Evolutionary conservation across 2,888 invertebrate species (phyloP).

Genomic region (Hanleya hanleyi): DNA sequence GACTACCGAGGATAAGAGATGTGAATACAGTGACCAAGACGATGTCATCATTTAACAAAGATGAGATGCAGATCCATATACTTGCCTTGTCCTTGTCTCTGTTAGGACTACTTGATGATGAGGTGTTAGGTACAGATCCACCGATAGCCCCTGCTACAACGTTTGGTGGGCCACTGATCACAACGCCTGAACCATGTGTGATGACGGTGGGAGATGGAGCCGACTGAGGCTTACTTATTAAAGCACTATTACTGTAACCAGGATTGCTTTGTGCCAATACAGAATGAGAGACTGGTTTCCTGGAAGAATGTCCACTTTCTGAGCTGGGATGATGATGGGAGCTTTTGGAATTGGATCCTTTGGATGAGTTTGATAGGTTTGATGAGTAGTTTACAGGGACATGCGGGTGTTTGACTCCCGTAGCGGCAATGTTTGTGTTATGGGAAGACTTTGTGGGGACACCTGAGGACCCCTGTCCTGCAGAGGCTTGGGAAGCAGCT

Average conservation of each 20-base stretch:
- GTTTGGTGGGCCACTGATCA: conserved; percentile 71
- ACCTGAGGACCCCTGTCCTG: neutral
- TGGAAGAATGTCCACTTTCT: neutral
- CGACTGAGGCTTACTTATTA: neutral
- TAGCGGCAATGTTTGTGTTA: neutral
- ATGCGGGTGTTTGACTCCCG: neutral
- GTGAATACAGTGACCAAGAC: no score
- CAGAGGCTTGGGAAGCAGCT: neutral
- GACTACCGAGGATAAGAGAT: no score
- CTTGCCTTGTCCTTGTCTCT: conserved; percentile 77
- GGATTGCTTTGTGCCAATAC: conserved; percentile 3
- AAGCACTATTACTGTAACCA: neutral
- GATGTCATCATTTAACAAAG: no score
- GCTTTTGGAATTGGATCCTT: neutral
- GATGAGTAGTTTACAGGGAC: neutral
- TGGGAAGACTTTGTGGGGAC: neutral
- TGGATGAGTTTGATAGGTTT: neutral
- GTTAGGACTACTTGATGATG: neutral
- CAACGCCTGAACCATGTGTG: neutral
- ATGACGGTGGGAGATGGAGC: neutral
- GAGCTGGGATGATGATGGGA: neutral
- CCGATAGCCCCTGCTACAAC: conserved; percentile 67
- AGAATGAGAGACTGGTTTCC: neutral
- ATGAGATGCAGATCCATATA: no score
- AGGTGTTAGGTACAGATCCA: conserved; percentile 29